Base-by-base conservation (phyloP, 2,113 vertebrate genomes). In the Myanophis thanlyinensis region DNA sequence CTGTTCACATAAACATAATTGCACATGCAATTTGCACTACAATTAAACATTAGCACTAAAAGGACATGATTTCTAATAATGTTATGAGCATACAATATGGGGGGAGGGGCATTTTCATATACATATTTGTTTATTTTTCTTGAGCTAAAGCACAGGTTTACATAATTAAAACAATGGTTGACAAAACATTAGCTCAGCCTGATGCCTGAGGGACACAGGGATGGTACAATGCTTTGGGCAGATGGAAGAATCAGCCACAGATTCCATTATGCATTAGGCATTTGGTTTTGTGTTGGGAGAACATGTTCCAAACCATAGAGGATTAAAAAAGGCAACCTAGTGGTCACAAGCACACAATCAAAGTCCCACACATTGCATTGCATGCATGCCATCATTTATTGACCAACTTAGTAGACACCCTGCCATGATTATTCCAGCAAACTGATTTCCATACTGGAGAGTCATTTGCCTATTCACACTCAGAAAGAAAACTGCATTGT, bases 1-100 rank as follows among this genome's bases (percentile, higher is more conserved):
- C 51, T 85, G 46, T 85, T 92, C 56, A 89, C 92, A 89, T 92
- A 92, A 92, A 92, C 92, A 85, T 92, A 92, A 92, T 85, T 56
- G 88, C 49, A 89, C 67, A 56, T 89, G 88, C 52, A 89, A 56
- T 92, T 59, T 92, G 52, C 88, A 92, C 89, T 49, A 89, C 51
- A 92, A 59, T 92, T 89, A 92, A 89, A 89, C 87, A 89, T 48
- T 85, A 92, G 73, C 44, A 92, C 88, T 73, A 89, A 92, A 89
- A 73, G 73, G 87, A 89, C 89, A 85, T 89, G 25, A 89, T 92
- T 92, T 88, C 30, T 15, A 85, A 59, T 59, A 8, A 59, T 59
- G 25, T 59, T 27, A 59, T 9, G 0, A 27, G 25, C 54, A 27
- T 59, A 59, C 8, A 59, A 5, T 59, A 59, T 59, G 54, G 25